These are phyloP conservation scores for Lobophora halterata DNA, from an alignment of 2,888 invertebrate species.

Conservation along the genomic window DNA sequence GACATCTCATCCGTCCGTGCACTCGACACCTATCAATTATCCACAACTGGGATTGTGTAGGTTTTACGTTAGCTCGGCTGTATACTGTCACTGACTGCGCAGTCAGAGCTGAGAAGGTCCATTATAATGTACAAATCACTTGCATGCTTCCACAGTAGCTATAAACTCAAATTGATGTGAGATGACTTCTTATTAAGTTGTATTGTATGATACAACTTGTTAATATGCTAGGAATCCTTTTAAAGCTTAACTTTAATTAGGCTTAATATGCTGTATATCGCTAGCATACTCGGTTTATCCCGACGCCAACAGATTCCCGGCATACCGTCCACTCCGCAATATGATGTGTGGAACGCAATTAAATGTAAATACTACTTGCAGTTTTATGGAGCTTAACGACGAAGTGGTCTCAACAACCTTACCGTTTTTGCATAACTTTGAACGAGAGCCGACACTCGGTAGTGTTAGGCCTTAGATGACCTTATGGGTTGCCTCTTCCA, in stretches of 20 bases:
- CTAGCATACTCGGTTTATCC: conserved; percentile 36
- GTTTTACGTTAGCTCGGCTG: conserved; percentile 39
- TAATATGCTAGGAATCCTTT: conserved; percentile 44
- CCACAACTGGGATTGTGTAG: conserved; percentile 45
- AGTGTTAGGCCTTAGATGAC: too few relatives aligned
- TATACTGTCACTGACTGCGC: too few relatives aligned
- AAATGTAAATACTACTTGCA: conserved; percentile 13
- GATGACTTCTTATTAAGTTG: conserved; percentile 10
- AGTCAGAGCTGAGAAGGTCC: too few relatives aligned
- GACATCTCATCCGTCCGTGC: conserved; percentile 54
- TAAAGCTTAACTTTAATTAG: conserved; percentile 42
- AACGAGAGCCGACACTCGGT: too few relatives aligned
- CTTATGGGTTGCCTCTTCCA: too few relatives aligned
- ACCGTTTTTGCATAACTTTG: too few relatives aligned
- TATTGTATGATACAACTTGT: conserved; percentile 37
- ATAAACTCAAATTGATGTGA: background rate
- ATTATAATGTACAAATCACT: too few relatives aligned
- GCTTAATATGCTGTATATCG: conserved; percentile 34
- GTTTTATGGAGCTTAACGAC: conserved; percentile 5
- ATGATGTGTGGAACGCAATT: conserved; percentile 35
- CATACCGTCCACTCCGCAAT: conserved; percentile 25
- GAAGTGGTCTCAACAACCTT: too few relatives aligned
- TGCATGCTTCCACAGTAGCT: conserved; percentile 2
- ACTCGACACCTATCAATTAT: conserved; percentile 60
- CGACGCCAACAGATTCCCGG: conserved; percentile 24